Conservation (phyloP, 2,888 invertebrate genomes). For the Eupithecia dodoneata region DNA sequence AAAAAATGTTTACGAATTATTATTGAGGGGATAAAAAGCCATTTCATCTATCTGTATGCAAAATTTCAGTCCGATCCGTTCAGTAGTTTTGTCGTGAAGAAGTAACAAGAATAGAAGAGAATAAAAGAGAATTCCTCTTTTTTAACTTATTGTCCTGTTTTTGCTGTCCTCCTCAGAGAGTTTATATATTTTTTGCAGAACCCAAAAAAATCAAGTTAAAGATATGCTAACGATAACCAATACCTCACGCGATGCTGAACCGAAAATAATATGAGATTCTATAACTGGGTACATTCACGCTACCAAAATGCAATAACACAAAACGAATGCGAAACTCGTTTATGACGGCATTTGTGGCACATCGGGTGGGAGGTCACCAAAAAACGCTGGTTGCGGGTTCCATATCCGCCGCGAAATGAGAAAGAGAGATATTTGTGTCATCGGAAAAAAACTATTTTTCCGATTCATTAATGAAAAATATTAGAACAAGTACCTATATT, state of each 20-base stretch:
- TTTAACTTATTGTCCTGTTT: background rate
- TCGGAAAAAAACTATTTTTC: background rate
- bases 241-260: slow-evolving; percentile 65
- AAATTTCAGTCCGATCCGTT: too few relatives aligned
- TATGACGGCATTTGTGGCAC: slow-evolving; percentile 4
- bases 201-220: slow-evolving; percentile 52
- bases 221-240: slow-evolving; percentile 62
- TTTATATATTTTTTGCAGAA: background rate
- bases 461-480: background rate
- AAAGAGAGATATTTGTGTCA: background rate
- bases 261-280: slow-evolving; percentile 51
- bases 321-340: slow-evolving; percentile 39
- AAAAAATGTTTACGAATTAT: too few relatives aligned
- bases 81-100: too few relatives aligned
- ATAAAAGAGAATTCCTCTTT: too few relatives aligned
- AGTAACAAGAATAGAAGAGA: too few relatives aligned
- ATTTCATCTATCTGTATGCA: too few relatives aligned
- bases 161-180: background rate
- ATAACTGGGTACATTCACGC: slow-evolving; percentile 65
- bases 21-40: too few relatives aligned
- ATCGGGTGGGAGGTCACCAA: background rate
- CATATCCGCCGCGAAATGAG: background rate
- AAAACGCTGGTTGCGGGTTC: background rate
- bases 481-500: background rate
- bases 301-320: slow-evolving; percentile 57